Percentiles rank a stretch among this genome's conserved stretches.
Evolutionary conservation across 1,140 invertebrate species (phyloP).

Genomic region (Neoseiulus cucumeris): DNA sequence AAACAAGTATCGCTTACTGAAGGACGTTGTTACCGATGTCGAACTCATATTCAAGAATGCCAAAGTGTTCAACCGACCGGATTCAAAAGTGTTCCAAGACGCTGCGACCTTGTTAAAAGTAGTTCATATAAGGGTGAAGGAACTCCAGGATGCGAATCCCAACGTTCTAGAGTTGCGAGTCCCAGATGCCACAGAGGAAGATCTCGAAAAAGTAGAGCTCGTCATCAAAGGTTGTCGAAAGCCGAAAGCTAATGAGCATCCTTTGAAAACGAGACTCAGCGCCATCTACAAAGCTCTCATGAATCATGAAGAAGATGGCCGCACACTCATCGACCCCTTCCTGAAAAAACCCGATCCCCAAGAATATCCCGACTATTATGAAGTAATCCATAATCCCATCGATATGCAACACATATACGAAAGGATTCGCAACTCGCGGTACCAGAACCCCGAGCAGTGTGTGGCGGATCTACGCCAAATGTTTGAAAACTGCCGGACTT

Average conservation of each 20-base stretch:
- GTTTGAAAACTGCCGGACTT: constrained; percentile 86
- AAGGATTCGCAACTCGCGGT: constrained; percentile 51
- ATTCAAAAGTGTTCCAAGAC: constrained; percentile 50
- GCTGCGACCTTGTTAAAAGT: constrained; percentile 13
- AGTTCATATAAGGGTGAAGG: constrained; percentile 8
- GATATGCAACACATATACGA: constrained; percentile 81
- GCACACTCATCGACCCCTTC: constrained; percentile 71
- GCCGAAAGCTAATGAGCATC: constrained; percentile 22
- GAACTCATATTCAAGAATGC: constrained; percentile 98
- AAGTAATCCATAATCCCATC: constrained; percentile 77
- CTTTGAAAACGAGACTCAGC: constrained; percentile 25
- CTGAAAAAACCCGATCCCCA: constrained; percentile 92
- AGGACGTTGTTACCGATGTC: constrained; percentile 77
- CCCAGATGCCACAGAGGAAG: background rate
- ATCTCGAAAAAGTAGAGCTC: constrained; percentile 4
- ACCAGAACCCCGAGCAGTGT: constrained; percentile 41
- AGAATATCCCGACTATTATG: constrained; percentile 85
- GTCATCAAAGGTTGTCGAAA: constrained; percentile 14
- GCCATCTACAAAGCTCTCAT: constrained; percentile 30
- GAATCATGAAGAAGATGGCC: constrained; percentile 54
- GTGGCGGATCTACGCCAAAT: constrained; percentile 56
- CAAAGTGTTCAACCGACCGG: constrained; percentile 73
- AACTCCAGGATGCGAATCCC: background rate
- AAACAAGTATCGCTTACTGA: constrained; percentile 51
- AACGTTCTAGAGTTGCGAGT: background rate